A percentile compares a stretch with the other conserved stretches of the same genome.
Evolutionary conservation across 1,140 invertebrate genomes (phyloP).

Genomic region (Samia ricini): DNA sequence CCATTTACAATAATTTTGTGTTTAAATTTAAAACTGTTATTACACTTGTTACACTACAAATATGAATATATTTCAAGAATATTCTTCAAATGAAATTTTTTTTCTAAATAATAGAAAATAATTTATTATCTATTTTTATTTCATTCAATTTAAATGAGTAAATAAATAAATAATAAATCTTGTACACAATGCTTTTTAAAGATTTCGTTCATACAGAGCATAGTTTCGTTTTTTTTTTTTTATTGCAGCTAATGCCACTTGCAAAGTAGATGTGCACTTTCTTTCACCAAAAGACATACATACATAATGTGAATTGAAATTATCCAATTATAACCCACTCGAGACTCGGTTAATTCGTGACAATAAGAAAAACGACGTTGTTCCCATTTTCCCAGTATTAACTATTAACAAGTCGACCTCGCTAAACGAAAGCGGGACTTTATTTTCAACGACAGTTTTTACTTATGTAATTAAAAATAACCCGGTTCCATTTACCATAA

Average conservation of each 20-base stretch:
- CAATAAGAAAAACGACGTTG: not conserved
- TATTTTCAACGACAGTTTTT: not conserved
- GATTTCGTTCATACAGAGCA: slow-evolving; percentile 2
- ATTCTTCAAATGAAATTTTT: too few relatives aligned
- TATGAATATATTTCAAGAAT: too few relatives aligned
- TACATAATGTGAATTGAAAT: slow-evolving; percentile 12
- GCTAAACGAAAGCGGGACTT: not conserved
- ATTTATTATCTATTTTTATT: too few relatives aligned
- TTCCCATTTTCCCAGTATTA: not conserved
- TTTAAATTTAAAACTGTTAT: too few relatives aligned
- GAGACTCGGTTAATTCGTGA: not conserved
- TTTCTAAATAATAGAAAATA: too few relatives aligned
- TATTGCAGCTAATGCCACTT: not conserved
- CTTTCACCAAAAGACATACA: slow-evolving; percentile 16
- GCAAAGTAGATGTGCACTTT: slow-evolving; percentile 8
- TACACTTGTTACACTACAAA: too few relatives aligned
- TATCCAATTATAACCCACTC: slow-evolving; percentile 11
- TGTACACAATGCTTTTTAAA: not conserved
- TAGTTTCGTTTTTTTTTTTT: slow-evolving; percentile 1
- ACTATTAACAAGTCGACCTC: not conserved
- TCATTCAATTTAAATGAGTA: too few relatives aligned
- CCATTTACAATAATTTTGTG: too few relatives aligned
- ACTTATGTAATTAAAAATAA: slow-evolving; percentile 30
- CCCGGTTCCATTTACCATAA: slow-evolving; percentile 38
- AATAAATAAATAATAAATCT: too few relatives aligned